Evolutionary conservation across 2,888 invertebrate genomes (phyloP).

Genomic region (Willowsia nigromaculata): DNA sequence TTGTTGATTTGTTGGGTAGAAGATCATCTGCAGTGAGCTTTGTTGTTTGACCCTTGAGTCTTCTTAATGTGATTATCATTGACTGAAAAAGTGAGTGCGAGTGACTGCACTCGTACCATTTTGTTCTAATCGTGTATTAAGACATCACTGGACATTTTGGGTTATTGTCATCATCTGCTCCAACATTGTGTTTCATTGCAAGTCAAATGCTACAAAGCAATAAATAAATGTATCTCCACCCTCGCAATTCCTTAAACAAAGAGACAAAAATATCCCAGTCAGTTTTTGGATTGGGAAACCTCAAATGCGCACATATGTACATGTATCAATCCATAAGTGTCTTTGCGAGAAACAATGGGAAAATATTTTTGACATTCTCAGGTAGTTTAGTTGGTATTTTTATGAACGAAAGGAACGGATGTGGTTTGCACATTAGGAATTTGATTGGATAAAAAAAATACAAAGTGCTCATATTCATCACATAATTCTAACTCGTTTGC

Average conservation of each 20-base stretch:
- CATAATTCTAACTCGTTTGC: background rate
- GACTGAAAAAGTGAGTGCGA: constrained; percentile 24
- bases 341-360: constrained; percentile 40
- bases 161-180: constrained; percentile 22
- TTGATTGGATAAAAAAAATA: constrained; percentile 32
- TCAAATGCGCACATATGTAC: background rate
- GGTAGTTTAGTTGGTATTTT: background rate
- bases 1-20: constrained; percentile 39
- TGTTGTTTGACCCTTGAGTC: constrained; percentile 45
- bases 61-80: constrained; percentile 62
- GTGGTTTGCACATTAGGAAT: constrained; percentile 48
- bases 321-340: background rate
- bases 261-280: background rate
- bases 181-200: constrained; percentile 27
- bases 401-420: constrained; percentile 52
- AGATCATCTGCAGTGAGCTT: constrained; percentile 26
- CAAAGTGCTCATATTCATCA: background rate
- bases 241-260: constrained; percentile 58
- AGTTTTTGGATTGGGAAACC: background rate
- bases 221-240: constrained; percentile 47
- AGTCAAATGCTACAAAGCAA: background rate
- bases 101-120: background rate
- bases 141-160: constrained; percentile 50
- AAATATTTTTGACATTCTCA: constrained; percentile 42
- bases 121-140: constrained; percentile 29